A percentile compares a stretch with the other conserved stretches of the same genome.
phyloP scores from a whole-genome alignment of 2,888 invertebrate genomes.

The Acanthosoma haemorrhoidale region DNA sequence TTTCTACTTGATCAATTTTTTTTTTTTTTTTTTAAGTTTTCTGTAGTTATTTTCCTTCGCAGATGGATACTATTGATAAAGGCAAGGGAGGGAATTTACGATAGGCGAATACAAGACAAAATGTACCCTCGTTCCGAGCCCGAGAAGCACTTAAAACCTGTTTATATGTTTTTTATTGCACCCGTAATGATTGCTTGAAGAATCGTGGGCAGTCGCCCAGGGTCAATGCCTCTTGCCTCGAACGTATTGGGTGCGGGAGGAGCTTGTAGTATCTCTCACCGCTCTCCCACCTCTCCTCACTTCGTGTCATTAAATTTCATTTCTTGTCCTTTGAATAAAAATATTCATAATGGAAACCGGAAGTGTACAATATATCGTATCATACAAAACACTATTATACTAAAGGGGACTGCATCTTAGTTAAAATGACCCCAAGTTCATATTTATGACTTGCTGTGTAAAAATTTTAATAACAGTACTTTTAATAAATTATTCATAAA shows the following conservation, averaged over 20 bases:
- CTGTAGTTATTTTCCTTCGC: not conserved
- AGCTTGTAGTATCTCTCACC: not conserved
- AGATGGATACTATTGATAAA: not conserved
- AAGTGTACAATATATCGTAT: no score
- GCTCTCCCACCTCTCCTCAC: not conserved
- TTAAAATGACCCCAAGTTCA: no score
- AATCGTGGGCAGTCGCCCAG: not conserved
- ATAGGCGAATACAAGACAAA: not conserved
- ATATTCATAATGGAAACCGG: no score
- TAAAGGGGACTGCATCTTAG: no score
- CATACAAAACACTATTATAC: no score
- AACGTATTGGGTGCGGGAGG: not conserved
- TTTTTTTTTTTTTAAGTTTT: not conserved
- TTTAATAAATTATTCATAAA: no score
- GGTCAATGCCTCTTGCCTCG: not conserved
- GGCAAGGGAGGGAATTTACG: not conserved
- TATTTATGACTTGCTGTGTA: no score
- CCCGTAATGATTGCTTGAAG: not conserved
- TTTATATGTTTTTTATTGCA: constrained; percentile 22
- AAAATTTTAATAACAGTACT: no score
- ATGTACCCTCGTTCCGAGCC: not conserved
- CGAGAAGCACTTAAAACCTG: constrained; percentile 17
- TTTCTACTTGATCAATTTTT: no score
- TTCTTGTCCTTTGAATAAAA: not conserved
- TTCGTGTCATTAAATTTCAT: not conserved